Percentiles rank a stretch among this genome's conserved stretches.
phyloP scores from a whole-genome alignment of 2,888 invertebrate species.

The Rotaria socialis region DNA sequence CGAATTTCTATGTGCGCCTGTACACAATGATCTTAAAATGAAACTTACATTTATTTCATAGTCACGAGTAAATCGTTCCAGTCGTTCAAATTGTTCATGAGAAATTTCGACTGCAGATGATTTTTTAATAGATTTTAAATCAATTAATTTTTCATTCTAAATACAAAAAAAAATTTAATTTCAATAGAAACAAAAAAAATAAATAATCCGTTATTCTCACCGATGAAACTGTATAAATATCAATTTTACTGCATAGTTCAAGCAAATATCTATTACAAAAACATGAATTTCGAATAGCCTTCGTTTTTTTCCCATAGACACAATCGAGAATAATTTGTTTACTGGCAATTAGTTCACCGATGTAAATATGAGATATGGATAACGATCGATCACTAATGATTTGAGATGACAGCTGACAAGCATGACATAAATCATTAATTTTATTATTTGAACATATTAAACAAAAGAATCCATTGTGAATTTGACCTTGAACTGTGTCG shows the following conservation, averaged over 20 bases:
- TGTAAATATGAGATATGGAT: not conserved
- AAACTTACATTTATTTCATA: not conserved
- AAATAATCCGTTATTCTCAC: not conserved
- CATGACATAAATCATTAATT: not conserved
- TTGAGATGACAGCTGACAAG: not conserved
- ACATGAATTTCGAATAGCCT: conserved; percentile 12
- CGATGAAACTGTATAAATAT: not conserved
- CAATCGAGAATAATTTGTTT: not conserved
- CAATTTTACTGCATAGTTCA: not conserved
- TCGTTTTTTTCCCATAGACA: not conserved
- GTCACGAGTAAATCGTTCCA: not conserved
- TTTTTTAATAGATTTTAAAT: not conserved
- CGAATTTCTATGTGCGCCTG: too few species aligned
- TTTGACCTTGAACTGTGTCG: not conserved
- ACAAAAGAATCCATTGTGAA: conserved; percentile 3
- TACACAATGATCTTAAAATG: too few species aligned
- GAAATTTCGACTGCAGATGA: not conserved
- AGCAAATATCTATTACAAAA: conserved; percentile 3
- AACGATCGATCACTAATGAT: not conserved
- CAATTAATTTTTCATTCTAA: not conserved
- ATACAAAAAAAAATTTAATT: not conserved
- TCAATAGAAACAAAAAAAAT: not conserved
- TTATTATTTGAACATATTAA: conserved; percentile 1
- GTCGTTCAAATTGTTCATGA: not conserved
- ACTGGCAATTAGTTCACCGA: not conserved